Conservation (phyloP, 2,797 vertebrate species). For the Smutsia temminckii region DNA sequence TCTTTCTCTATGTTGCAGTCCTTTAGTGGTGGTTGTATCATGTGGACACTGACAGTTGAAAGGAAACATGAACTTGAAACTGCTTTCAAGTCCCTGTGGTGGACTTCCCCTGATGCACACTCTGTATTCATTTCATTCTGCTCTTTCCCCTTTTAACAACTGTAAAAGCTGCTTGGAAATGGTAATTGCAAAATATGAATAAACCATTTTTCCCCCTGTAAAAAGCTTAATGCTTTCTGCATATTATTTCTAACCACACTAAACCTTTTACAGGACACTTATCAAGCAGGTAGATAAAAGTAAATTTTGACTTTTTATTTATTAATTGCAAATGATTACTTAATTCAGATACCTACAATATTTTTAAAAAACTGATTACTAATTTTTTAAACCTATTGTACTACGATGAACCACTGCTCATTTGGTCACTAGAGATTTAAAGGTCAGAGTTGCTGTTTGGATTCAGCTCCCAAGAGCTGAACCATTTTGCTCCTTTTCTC, state of each 20-base stretch:
- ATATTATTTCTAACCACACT: not conserved
- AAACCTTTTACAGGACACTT: not conserved
- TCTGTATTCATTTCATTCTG: not conserved
- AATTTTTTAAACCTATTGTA: not conserved
- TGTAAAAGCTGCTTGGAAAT: not conserved
- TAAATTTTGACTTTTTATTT: not conserved
- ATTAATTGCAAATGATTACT: slow-evolving; percentile 9
- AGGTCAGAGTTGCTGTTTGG: slow-evolving; percentile 59
- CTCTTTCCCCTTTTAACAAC: not conserved
- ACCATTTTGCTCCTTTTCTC: not conserved
- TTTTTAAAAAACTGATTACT: not conserved
- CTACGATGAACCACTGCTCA: not conserved
- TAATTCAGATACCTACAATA: slow-evolving; percentile 21
- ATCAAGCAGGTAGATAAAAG: not conserved
- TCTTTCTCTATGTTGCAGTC: not conserved
- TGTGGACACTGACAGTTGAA: not conserved
- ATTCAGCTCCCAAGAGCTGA: not conserved
- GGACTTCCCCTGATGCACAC: not conserved
- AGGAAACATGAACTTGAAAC: not conserved
- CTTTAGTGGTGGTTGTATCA: not conserved
- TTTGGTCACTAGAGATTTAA: slow-evolving; percentile 54
- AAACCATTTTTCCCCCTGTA: not conserved
- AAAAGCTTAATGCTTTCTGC: not conserved
- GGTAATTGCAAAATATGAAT: not conserved
- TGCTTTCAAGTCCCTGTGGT: not conserved